phyloP scores from a whole-genome alignment of 2,113 vertebrate species.

The Ophthalmolycus amberensis region DNA sequence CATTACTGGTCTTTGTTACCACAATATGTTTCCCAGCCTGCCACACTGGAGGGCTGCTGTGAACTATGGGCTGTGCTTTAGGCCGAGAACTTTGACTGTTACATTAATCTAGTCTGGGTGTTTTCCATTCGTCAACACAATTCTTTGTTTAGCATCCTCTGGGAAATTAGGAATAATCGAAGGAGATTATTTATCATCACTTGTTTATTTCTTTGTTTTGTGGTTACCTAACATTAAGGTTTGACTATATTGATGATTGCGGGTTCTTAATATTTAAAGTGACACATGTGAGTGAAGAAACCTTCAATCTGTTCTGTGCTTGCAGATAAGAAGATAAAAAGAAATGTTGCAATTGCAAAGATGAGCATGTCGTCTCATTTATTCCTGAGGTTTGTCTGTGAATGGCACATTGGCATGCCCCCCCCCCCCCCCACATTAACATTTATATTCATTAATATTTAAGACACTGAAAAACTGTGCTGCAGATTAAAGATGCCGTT shows the following conservation, averaged over 20 bases:
- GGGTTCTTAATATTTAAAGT: neutral
- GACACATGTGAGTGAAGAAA: constrained; percentile 14
- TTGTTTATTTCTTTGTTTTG: constrained; percentile 29
- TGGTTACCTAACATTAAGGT: constrained; percentile 7
- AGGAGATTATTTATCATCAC: constrained; percentile 6
- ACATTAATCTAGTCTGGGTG: constrained; percentile 54
- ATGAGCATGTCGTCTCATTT: constrained; percentile 50
- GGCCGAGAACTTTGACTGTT: constrained; percentile 39
- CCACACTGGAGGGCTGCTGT: constrained; percentile 40
- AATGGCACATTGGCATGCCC: neutral
- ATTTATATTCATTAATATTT: neutral
- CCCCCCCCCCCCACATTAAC: neutral
- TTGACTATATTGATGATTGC: constrained; percentile 2
- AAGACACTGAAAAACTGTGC: neutral
- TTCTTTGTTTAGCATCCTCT: constrained; percentile 15
- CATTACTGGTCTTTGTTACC: constrained; percentile 67
- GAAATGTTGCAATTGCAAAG: constrained; percentile 31
- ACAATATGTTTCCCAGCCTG: constrained; percentile 60
- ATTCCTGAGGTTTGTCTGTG: constrained; percentile 39
- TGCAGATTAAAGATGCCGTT: neutral
- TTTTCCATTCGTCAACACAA: constrained; percentile 20
- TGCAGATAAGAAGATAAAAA: too few species aligned
- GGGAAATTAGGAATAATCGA: neutral
- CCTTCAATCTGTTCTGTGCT: neutral
- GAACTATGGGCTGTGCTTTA: constrained; percentile 51